These are phyloP conservation scores for Crocodylus rhombifer DNA, from an alignment of 2,797 vertebrate genomes.

Conservation along the genomic window DNA sequence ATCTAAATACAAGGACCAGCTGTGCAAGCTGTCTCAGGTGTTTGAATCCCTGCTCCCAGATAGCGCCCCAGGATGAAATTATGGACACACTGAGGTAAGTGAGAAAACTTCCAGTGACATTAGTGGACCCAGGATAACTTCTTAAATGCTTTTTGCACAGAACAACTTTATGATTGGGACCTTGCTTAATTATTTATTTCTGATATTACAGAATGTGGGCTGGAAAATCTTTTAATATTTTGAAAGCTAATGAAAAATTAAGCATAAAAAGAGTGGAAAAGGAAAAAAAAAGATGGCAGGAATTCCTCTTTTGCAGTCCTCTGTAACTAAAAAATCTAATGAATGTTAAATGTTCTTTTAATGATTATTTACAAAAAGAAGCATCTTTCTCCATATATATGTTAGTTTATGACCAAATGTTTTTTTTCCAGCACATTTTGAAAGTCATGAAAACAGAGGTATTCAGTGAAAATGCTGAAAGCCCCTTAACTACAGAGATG, in stretches of 20 bases:
- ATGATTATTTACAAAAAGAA: background rate
- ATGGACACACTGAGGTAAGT: background rate
- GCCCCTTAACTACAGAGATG: background rate
- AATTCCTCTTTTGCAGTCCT: background rate
- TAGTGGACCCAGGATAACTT: background rate
- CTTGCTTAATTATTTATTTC: background rate
- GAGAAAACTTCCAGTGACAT: background rate
- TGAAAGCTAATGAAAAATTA: background rate
- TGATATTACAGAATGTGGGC: background rate
- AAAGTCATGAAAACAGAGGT: background rate
- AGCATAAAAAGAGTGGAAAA: background rate
- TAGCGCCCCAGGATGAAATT: background rate
- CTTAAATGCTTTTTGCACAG: background rate
- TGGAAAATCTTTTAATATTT: background rate
- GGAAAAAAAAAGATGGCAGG: background rate
- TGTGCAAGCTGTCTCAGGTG: background rate
- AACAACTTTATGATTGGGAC: background rate
- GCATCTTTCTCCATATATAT: rapidly evolving
- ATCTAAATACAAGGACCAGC: background rate
- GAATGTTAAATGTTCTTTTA: background rate
- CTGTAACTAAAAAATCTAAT: background rate
- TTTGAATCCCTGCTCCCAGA: background rate
- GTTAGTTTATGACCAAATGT: background rate
- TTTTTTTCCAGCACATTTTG: background rate
- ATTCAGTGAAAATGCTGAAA: background rate